phyloP scores from a whole-genome alignment of 2,113 vertebrate species.

The Enhydra lutris region DNA sequence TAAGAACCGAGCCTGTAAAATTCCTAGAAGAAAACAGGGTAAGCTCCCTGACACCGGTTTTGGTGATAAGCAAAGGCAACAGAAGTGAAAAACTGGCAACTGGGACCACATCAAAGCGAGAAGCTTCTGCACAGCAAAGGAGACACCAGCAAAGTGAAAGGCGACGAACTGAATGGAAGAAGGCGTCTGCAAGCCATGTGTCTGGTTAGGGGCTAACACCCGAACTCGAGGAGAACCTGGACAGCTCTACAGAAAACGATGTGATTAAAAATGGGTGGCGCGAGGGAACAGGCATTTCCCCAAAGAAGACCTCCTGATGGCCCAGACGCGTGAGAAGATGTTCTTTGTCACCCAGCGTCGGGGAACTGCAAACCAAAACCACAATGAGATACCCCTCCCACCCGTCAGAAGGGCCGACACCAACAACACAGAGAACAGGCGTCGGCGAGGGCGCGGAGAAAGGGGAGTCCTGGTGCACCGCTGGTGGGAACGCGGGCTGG shows the following conservation, averaged over 20 bases:
- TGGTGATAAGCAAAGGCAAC: background rate
- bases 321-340: accelerated
- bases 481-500: too few relatives aligned
- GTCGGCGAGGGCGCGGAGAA: background rate
- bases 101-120: accelerated
- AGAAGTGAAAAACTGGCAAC: background rate
- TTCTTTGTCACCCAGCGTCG: accelerated
- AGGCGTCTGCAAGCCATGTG: accelerated
- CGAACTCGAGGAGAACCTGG: accelerated
- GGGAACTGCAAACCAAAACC: background rate
- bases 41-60: too few relatives aligned
- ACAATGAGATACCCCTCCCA: accelerated
- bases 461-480: background rate
- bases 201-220: background rate
- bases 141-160: accelerated
- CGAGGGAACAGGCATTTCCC: background rate
- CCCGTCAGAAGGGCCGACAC: accelerated
- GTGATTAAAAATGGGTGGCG: background rate
- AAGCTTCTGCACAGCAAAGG: background rate
- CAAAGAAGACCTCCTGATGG: background rate
- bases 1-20: background rate
- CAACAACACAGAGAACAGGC: accelerated
- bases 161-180: accelerated
- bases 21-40: background rate
- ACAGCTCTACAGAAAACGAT: too few relatives aligned